Evolutionary conservation across 2,113 vertebrate genomes (phyloP), one percentile per base, ranked within the genome.

Genomic region (Clarias batrachus): DNA sequence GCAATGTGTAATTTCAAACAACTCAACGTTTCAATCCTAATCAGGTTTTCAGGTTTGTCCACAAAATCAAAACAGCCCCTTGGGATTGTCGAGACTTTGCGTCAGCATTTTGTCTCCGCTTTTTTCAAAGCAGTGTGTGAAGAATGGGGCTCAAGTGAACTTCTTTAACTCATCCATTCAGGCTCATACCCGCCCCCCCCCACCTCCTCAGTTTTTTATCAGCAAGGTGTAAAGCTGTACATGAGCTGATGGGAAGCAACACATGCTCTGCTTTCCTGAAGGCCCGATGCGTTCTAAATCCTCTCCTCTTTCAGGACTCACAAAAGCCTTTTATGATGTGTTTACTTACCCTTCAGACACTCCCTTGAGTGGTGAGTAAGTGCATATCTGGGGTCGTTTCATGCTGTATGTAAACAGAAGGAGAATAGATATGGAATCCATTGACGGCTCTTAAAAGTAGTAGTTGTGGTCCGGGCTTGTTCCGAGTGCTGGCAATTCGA

Each of bases 221-320:
- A 66, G 62, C 3, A 16, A 30, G 41, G 37, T 66, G 37, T 66
- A 65, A 48, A 81, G 60, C 60, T 65, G 6, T 63, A 10, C 23
- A 17, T 63, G 80, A 63, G 80, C 80, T n/a, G 13, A 81, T 81
- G 60, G 80, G 60, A 81, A 65, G 60, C 14, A 23, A 63, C 11
- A 81, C 30, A 65, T n/a, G 60, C 80, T 81, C 60, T 17, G 80
- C 80, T 65, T 41, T 81, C 60, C 60, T 81, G 37, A 48, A 81
- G 80, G 33, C 60, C 12, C 65, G 59, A 48, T 81, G 37, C 80
- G 23, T 65, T 81, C 37, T 25, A 81, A 81, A 81, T 81, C 60
- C 66, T 84, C 82, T 84, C 68, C 63, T 86, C 25, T 57, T 79
- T 63, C 76, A 57, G 74, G 27, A 79, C 33, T 85, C 66, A 66